Evolutionary conservation across 1,140 invertebrate genomes (phyloP), one percentile per base, ranked within the genome.

Genomic region (Hestina assimilis): DNA sequence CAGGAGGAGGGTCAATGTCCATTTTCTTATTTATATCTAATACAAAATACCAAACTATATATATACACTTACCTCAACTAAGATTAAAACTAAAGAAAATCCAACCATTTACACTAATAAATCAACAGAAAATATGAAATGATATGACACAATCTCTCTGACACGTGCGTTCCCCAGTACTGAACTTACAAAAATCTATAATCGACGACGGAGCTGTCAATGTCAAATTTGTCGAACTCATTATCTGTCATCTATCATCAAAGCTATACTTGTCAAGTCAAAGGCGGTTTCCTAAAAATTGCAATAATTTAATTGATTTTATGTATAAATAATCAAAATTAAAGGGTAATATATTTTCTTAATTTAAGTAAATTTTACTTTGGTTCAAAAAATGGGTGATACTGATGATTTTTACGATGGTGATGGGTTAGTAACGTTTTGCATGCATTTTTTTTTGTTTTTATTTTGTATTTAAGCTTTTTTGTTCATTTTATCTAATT

Each of bases 401-500:
- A 80, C 53, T 74, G 74, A 82, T 75, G 79, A 79, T 76, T 83
- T 79, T 77, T 85, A 75, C 68, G 79, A 81, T 54, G 83, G 76
- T 82, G 80, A 85, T 58, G 83, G 86, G 86, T 87, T 83, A 88
- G 82, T 83, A 57, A 57, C n/a, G 52, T 56, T 59, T 57, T 66
- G 63, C 64, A 72, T 69, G 69, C 40, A 59, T 51, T 57, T 43
- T 59, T 50, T 38, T 53, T 46, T 29, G 28, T 58, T 54, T 15
- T 59, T 59, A 2, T 31, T 56, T 57, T 57, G 6, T 20, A 21
- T 35, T 28, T 38, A n/a, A 21, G 1, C 21, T 40, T 51, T 40
- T 11, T 20, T 51, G n/a, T n/a, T n/a, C n/a, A n/a, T n/a, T n/a
- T n/a, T n/a, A n/a, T n/a, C n/a, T n/a, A n/a, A n/a, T n/a, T n/a